Evolutionary conservation across 2,113 vertebrate genomes (phyloP).

Genomic region (Oryzias javanicus): DNA sequence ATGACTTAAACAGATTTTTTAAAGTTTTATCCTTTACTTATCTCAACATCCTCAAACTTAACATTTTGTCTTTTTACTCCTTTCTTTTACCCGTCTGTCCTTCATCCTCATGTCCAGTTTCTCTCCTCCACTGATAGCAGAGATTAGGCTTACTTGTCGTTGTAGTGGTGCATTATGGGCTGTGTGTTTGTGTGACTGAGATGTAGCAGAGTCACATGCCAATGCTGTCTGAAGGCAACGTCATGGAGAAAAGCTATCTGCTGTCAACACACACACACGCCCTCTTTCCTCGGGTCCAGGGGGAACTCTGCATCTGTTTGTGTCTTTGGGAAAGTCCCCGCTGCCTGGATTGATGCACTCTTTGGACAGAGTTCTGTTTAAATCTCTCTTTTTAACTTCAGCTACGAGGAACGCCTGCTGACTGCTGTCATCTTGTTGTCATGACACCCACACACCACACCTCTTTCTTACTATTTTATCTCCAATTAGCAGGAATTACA

Average conservation of each 20-base stretch:
- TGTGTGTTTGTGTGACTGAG: conserved; percentile 45
- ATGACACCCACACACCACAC: conserved; percentile 23
- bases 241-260: conserved; percentile 63
- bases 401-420: conserved; percentile 34
- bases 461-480: neutral
- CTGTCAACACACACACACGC: conserved; percentile 46
- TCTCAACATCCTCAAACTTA: neutral
- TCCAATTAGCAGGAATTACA: neutral
- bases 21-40: neutral
- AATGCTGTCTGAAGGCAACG: conserved; percentile 58
- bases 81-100: neutral
- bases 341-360: conserved; percentile 28
- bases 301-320: conserved; percentile 25
- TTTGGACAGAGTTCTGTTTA: conserved; percentile 16
- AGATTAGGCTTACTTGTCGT: conserved; percentile 29
- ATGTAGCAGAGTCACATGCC: conserved; percentile 70
- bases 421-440: conserved; percentile 47
- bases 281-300: conserved; percentile 9
- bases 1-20: neutral
- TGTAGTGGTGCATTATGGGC: conserved; percentile 23
- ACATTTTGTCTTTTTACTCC: neutral
- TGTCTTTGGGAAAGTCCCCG: conserved; percentile 63
- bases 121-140: conserved; percentile 25
- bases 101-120: neutral
- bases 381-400: conserved; percentile 28